Evolutionary conservation across 2,113 vertebrate species (phyloP).

Genomic region (Hydrochoerus hydrochaeris): DNA sequence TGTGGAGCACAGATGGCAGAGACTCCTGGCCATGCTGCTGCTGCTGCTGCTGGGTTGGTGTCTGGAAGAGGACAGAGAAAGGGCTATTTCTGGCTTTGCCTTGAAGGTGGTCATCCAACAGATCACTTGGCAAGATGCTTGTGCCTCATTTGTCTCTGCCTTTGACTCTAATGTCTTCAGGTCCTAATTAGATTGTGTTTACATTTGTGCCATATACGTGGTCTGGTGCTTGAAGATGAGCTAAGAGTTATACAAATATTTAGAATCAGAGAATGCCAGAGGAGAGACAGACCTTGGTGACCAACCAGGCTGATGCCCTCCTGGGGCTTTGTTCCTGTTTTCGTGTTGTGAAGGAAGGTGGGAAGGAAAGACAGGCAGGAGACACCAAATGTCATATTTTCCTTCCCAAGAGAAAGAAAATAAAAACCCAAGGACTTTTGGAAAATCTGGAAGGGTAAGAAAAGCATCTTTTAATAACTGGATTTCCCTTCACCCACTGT

Average conservation of each 20-base stretch:
- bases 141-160: background rate
- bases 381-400: background rate
- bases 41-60: background rate
- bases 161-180: constrained; percentile 13
- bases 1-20: background rate
- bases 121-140: background rate
- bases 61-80: background rate
- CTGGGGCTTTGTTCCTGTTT: background rate
- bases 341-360: background rate
- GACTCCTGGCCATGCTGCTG: background rate
- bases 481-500: background rate
- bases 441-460: background rate
- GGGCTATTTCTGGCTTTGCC: background rate
- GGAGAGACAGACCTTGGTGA: background rate
- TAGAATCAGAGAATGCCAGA: background rate
- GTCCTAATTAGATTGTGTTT: background rate
- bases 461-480: background rate
- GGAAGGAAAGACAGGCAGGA: background rate
- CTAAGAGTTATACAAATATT: background rate
- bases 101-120: background rate
- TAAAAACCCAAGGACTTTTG: background rate
- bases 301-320: background rate
- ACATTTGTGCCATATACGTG: background rate
- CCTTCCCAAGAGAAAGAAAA: background rate
- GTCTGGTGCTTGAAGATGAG: background rate